A percentile compares a stretch with the other conserved stretches of the same genome.
These are phyloP conservation scores for Ataeniobius toweri DNA, from an alignment of 2,797 vertebrate genomes.

Conservation along the genomic window DNA sequence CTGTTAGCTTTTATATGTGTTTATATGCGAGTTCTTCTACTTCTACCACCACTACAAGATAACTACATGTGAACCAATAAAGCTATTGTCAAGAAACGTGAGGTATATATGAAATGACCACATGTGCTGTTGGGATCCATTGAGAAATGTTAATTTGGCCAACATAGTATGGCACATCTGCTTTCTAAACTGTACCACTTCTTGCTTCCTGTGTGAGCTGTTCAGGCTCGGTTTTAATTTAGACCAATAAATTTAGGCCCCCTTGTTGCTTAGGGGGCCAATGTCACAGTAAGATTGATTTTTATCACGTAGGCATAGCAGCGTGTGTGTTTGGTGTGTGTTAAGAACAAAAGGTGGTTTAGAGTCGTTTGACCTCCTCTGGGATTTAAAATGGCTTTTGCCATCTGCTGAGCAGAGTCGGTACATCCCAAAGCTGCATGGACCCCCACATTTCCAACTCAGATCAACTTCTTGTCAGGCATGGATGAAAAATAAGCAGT, in stretches of 20 bases:
- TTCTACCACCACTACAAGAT: background rate
- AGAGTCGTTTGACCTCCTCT: slow-evolving; percentile 43
- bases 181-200: slow-evolving; percentile 59
- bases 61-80: background rate
- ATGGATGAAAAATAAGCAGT: slow-evolving; percentile 65
- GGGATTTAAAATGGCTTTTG: slow-evolving; percentile 66
- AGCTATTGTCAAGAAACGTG: background rate
- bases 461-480: slow-evolving; percentile 69
- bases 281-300: slow-evolving; percentile 81
- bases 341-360: slow-evolving; percentile 48
- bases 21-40: background rate
- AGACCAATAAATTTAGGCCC: slow-evolving; percentile 70
- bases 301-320: slow-evolving; percentile 64
- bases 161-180: slow-evolving; percentile 42
- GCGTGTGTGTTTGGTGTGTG: slow-evolving; percentile 57
- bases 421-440: slow-evolving; percentile 65
- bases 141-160: slow-evolving; percentile 46
- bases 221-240: slow-evolving; percentile 77
- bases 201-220: slow-evolving; percentile 63
- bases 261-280: slow-evolving; percentile 64
- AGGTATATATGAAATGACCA: background rate
- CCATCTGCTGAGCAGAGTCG: slow-evolving; percentile 76
- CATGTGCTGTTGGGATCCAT: slow-evolving; percentile 27
- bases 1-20: background rate
- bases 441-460: slow-evolving; percentile 54